These are phyloP conservation scores for Drosophila sp. DNA, from an alignment of 1,140 invertebrate species.

Conservation along the genomic window DNA sequence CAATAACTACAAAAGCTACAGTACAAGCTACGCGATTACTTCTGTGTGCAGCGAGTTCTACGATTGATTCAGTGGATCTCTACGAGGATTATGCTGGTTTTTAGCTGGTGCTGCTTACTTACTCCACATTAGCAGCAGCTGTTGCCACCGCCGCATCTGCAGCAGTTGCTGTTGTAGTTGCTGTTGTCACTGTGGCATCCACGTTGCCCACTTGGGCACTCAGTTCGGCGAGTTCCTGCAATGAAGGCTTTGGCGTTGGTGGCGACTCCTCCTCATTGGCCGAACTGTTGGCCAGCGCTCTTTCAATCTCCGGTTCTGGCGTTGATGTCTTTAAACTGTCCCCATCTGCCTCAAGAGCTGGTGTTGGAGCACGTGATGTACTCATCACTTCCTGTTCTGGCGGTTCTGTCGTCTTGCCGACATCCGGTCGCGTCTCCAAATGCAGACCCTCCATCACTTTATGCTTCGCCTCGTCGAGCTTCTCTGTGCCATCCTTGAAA, in stretches of 20 bases:
- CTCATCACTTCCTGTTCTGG: conserved; percentile 29
- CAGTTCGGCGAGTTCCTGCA: conserved; percentile 71
- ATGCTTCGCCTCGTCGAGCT: conserved; percentile 72
- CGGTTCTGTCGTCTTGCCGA: neutral
- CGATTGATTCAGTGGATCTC: conserved; percentile 41
- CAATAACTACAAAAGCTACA: conserved; percentile 47
- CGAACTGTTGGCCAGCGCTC: conserved; percentile 63
- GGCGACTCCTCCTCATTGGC: conserved; percentile 68
- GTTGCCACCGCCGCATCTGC: neutral
- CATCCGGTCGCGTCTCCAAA: conserved; percentile 36
- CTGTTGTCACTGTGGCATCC: conserved; percentile 7
- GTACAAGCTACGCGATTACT: conserved; percentile 35
- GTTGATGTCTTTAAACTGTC: conserved; percentile 82
- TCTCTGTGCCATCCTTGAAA: conserved; percentile 71
- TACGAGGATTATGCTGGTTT: conserved; percentile 22
- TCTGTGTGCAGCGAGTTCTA: conserved; percentile 47
- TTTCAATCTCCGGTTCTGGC: conserved; percentile 82
- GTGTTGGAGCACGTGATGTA: conserved; percentile 57
- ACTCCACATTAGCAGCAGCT: conserved; percentile 20
- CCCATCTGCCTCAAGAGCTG: conserved; percentile 48
- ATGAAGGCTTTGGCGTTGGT: conserved; percentile 77
- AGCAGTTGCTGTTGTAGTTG: neutral
- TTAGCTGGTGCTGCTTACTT: conserved; percentile 18
- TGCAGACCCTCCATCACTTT: conserved; percentile 74
- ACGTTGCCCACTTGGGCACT: conserved; percentile 40